A percentile compares a stretch with the other conserved stretches of the same genome.
phyloP scores from a whole-genome alignment of 2,888 invertebrate species.

The Lacanobia wlatinum region DNA sequence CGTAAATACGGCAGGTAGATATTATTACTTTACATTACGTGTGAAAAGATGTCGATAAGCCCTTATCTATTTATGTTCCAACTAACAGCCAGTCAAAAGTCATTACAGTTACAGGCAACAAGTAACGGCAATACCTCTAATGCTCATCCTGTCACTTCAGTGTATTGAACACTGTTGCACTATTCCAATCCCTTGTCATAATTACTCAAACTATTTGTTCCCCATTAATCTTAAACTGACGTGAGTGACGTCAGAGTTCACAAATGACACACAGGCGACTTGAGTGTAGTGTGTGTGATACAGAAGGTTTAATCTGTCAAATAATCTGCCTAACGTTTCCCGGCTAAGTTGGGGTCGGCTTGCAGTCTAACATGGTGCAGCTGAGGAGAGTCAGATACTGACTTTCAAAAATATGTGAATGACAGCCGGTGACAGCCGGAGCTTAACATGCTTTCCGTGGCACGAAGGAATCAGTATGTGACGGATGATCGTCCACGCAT shows the following conservation, averaged over 20 bases:
- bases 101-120: constrained; percentile 7
- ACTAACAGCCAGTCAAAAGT: constrained; percentile 19
- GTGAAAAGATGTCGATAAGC: too few relatives aligned
- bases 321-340: too few relatives aligned
- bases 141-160: constrained; percentile 16
- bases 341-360: too few relatives aligned
- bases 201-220: constrained; percentile 35
- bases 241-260: constrained; percentile 25
- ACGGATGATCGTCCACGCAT: too few relatives aligned
- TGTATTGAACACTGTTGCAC: constrained; percentile 13
- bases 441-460: too few relatives aligned
- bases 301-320: constrained; percentile 19
- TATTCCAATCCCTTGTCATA: constrained; percentile 18
- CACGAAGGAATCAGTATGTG: too few relatives aligned
- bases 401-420: too few relatives aligned
- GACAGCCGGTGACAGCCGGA: too few relatives aligned
- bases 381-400: too few relatives aligned
- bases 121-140: constrained; percentile 10
- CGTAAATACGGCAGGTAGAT: too few relatives aligned
- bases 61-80: neutral
- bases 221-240: constrained; percentile 53
- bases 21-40: too few relatives aligned
- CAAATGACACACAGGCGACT: constrained; percentile 13
- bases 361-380: too few relatives aligned
- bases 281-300: neutral